phyloP scores from a whole-genome alignment of 1,140 invertebrate species.

The Drosophila elegans region DNA sequence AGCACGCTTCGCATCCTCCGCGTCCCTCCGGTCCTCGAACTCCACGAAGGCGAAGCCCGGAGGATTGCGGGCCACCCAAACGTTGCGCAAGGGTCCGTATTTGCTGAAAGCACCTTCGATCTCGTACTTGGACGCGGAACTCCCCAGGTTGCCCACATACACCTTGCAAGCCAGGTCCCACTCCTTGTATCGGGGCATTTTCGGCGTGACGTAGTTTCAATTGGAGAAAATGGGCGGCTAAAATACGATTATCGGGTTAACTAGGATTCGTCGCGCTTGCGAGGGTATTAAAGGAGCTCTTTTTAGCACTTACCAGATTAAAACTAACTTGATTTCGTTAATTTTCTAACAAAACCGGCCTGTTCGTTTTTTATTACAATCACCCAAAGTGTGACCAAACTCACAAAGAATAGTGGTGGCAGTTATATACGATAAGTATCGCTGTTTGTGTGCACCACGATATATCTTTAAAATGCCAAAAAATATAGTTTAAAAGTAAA shows the following conservation, averaged over 20 bases:
- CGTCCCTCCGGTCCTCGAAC: slow-evolving; percentile 98
- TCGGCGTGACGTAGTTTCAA: slow-evolving; percentile 1
- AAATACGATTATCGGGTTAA: background rate
- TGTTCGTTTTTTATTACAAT: slow-evolving; percentile 11
- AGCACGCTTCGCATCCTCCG: slow-evolving; percentile 98
- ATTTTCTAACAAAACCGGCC: background rate
- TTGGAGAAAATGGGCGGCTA: slow-evolving; percentile 1
- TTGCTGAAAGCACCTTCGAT: slow-evolving; percentile 96
- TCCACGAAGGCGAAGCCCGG: slow-evolving; percentile 99
- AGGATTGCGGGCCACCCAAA: slow-evolving; percentile 98
- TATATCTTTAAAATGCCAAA: too few species aligned
- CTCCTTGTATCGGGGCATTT: slow-evolving; percentile 92
- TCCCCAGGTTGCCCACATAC: slow-evolving; percentile 98
- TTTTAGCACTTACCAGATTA: background rate
- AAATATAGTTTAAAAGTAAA: too few species aligned
- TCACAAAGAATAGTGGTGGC: background rate
- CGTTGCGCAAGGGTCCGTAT: slow-evolving; percentile 97
- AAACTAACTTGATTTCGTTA: slow-evolving; percentile 2
- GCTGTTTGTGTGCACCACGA: too few species aligned
- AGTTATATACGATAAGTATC: background rate
- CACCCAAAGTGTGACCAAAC: background rate
- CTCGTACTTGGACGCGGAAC: slow-evolving; percentile 95
- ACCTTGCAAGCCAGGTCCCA: slow-evolving; percentile 98
- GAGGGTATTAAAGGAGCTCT: accelerated
- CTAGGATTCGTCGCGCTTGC: too few species aligned